These are phyloP conservation scores for Drosophila infuscata DNA, from an alignment of 2,888 invertebrate genomes.

Conservation along the genomic window DNA sequence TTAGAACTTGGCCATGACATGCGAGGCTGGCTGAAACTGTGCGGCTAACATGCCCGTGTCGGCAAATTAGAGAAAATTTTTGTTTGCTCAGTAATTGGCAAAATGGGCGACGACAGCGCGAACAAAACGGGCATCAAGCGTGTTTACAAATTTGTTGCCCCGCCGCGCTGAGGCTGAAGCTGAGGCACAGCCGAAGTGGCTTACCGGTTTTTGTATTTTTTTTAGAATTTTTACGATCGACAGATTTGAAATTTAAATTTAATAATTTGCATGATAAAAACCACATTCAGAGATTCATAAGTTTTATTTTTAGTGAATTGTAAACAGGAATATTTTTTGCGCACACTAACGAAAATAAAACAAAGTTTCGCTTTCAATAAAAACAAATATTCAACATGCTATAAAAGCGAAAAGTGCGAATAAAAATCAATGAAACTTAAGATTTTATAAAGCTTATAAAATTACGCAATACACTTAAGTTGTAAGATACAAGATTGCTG, in stretches of 20 bases:
- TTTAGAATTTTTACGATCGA: constrained; percentile 42
- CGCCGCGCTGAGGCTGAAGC: not conserved
- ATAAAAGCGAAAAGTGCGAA: constrained; percentile 10
- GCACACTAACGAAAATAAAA: not conserved
- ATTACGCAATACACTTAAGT: constrained; percentile 26
- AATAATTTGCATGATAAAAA: constrained; percentile 69
- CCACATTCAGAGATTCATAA: constrained; percentile 23
- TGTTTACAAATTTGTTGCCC: constrained; percentile 51
- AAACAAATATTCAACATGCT: constrained; percentile 2
- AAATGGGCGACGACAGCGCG: constrained; percentile 20
- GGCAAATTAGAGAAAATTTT: constrained; percentile 78
- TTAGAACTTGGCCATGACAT: constrained; percentile 75
- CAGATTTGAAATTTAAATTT: constrained; percentile 65
- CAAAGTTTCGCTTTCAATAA: constrained; percentile 56
- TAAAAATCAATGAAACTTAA: constrained; percentile 22
- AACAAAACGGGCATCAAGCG: constrained; percentile 29
- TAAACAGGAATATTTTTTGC: constrained; percentile 34
- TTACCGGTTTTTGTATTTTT: constrained; percentile 40
- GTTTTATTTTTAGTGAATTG: constrained; percentile 25
- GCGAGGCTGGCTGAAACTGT: constrained; percentile 51
- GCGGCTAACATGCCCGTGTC: constrained; percentile 63
- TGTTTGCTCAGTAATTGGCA: constrained; percentile 74
- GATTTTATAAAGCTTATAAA: constrained; percentile 12
- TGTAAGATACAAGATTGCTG: not conserved
- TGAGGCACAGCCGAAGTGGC: not conserved